These are phyloP conservation scores for Nerophis lumbriciformis DNA, from an alignment of 2,113 vertebrate species.

Conservation along the genomic window DNA sequence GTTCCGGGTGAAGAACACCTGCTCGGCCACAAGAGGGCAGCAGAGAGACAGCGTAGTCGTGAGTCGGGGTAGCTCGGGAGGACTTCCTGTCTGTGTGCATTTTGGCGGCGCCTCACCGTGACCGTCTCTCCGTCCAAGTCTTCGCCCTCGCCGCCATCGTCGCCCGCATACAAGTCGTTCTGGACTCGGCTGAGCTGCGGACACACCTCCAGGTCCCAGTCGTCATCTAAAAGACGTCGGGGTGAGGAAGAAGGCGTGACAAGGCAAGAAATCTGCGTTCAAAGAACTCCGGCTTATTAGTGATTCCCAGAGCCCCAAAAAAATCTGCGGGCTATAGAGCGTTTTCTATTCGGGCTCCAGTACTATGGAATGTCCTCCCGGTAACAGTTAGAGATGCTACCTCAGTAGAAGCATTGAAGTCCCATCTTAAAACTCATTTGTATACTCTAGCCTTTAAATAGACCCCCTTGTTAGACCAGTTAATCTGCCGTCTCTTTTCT, in stretches of 20 bases:
- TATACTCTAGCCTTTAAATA: too few species aligned
- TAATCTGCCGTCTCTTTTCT: too few species aligned
- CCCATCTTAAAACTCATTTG: too few species aligned
- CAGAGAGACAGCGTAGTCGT: conserved; percentile 6
- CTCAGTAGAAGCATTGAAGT: too few species aligned
- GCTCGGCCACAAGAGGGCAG: conserved; percentile 20
- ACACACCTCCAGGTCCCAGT: conserved; percentile 76
- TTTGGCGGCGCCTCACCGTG: conserved; percentile 68
- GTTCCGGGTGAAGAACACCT: conserved; percentile 90
- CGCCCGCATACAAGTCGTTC: conserved; percentile 79
- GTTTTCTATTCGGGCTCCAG: too few species aligned
- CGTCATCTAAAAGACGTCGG: conserved; percentile 72
- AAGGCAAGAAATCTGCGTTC: too few species aligned
- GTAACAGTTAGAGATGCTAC: too few species aligned
- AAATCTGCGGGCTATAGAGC: too few species aligned
- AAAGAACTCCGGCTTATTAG: too few species aligned
- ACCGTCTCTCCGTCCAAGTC: conserved; percentile 82
- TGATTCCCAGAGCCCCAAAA: too few species aligned
- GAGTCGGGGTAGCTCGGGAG: background rate
- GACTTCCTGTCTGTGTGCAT: background rate
- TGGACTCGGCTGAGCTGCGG: conserved; percentile 74
- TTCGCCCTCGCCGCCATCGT: conserved; percentile 74
- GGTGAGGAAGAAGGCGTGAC: background rate
- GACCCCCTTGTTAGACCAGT: too few species aligned
- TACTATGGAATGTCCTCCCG: too few species aligned